Evolutionary conservation across 2,113 vertebrate genomes (phyloP).

Genomic region (Paralichthys olivaceus): DNA sequence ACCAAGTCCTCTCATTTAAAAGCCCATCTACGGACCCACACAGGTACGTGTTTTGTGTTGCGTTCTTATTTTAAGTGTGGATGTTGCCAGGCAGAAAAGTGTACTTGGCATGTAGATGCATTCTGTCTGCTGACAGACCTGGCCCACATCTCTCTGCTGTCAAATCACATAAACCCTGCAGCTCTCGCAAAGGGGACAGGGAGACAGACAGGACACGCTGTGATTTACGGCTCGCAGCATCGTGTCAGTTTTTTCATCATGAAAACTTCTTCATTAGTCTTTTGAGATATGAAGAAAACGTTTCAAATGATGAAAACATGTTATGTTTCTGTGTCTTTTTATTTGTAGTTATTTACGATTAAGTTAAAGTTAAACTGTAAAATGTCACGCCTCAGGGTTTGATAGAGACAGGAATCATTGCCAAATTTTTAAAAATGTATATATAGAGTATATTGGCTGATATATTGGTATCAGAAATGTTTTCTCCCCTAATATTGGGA

Average conservation of each 20-base stretch:
- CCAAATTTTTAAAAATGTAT: no score
- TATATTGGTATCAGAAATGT: no score
- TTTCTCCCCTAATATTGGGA: no score
- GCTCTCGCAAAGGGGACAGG: constrained; percentile 41
- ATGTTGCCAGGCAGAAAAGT: constrained; percentile 74
- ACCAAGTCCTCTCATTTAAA: constrained; percentile 99
- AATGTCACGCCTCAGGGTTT: no score
- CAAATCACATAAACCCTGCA: constrained; percentile 56
- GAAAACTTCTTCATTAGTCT: constrained; percentile 2
- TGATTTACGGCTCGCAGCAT: constrained; percentile 60
- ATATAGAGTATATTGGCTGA: no score
- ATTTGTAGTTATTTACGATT: no score
- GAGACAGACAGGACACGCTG: constrained; percentile 12
- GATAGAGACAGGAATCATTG: no score
- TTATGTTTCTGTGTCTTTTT: no score
- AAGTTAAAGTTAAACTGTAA: no score
- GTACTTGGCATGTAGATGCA: constrained; percentile 63
- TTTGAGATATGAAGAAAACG: background rate
- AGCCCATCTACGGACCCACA: constrained; percentile 96
- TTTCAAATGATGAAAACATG: background rate
- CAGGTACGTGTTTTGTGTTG: constrained; percentile 83
- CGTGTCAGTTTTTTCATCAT: background rate
- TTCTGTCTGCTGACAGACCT: constrained; percentile 64
- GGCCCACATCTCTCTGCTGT: constrained; percentile 61
- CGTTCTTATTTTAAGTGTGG: constrained; percentile 49